Conservation (phyloP, 2,113 vertebrate genomes). For the Carassius auratus region DNA sequence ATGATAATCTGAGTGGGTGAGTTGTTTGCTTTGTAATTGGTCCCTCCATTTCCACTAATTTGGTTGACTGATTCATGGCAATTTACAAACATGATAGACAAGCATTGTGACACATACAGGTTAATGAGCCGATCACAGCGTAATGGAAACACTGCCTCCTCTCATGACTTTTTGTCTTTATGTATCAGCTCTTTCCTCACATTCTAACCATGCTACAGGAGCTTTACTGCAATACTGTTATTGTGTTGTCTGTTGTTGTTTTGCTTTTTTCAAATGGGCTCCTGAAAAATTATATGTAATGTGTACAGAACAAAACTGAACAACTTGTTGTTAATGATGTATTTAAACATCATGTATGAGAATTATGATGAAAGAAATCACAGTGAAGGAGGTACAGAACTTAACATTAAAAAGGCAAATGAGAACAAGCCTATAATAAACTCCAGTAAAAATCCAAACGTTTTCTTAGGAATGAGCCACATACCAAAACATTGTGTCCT, state of each 20-base stretch:
- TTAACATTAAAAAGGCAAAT: too few relatives aligned
- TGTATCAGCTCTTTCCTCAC: background rate
- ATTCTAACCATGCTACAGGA: background rate
- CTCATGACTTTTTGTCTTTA: background rate
- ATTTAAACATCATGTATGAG: too few relatives aligned
- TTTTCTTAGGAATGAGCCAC: too few relatives aligned
- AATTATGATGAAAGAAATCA: too few relatives aligned
- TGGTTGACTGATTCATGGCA: background rate
- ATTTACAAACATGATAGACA: background rate
- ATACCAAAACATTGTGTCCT: too few relatives aligned
- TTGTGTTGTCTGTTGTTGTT: background rate
- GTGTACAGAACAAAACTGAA: too few relatives aligned
- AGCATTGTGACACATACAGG: background rate
- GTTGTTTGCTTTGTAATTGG: background rate
- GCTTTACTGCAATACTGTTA: background rate
- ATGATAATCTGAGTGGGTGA: background rate
- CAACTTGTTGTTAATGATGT: too few relatives aligned
- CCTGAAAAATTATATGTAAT: too few relatives aligned
- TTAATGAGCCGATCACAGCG: background rate
- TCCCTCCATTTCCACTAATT: background rate
- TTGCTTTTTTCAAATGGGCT: too few relatives aligned
- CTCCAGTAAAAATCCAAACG: too few relatives aligned
- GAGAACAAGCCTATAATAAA: too few relatives aligned
- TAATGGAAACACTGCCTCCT: background rate
- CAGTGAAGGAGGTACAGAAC: too few relatives aligned